A percentile compares a stretch with the other conserved stretches of the same genome.
Evolutionary conservation across 2,113 vertebrate genomes (phyloP).

Genomic region (Indicator maculatus): DNA sequence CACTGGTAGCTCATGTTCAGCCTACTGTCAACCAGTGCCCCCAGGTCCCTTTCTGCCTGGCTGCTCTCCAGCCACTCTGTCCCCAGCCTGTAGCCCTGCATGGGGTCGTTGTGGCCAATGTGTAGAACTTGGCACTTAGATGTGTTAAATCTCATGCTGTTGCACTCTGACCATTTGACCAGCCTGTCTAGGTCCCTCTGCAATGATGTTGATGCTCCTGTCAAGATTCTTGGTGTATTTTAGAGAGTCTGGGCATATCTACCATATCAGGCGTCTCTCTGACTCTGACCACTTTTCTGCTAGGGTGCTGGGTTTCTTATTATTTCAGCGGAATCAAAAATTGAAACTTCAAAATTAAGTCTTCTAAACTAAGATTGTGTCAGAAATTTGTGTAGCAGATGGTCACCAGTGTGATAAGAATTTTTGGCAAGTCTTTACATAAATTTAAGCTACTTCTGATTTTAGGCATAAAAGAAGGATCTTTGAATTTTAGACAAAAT

Average conservation of each 20-base stretch:
- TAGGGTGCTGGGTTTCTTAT: background rate
- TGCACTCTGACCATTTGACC: too few relatives aligned
- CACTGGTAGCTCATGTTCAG: too few relatives aligned
- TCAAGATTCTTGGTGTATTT: background rate
- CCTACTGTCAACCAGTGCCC: too few relatives aligned
- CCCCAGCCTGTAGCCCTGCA: too few relatives aligned
- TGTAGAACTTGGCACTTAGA: too few relatives aligned
- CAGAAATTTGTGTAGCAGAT: background rate
- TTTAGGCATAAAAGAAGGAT: background rate
- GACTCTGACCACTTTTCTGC: background rate
- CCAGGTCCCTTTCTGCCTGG: too few relatives aligned
- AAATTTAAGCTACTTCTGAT: background rate
- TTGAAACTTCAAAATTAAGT: background rate
- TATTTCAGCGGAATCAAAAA: background rate
- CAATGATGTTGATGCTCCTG: too few relatives aligned
- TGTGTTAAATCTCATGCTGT: too few relatives aligned
- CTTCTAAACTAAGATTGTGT: background rate
- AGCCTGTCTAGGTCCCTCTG: too few relatives aligned
- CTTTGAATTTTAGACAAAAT: background rate
- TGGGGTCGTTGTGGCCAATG: too few relatives aligned
- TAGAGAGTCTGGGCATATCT: background rate
- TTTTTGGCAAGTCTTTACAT: background rate
- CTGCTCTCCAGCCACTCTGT: too few relatives aligned
- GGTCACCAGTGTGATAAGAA: background rate
- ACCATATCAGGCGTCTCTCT: background rate